Base-by-base conservation (phyloP, 2,113 vertebrate genomes). In the Uria aalge region DNA sequence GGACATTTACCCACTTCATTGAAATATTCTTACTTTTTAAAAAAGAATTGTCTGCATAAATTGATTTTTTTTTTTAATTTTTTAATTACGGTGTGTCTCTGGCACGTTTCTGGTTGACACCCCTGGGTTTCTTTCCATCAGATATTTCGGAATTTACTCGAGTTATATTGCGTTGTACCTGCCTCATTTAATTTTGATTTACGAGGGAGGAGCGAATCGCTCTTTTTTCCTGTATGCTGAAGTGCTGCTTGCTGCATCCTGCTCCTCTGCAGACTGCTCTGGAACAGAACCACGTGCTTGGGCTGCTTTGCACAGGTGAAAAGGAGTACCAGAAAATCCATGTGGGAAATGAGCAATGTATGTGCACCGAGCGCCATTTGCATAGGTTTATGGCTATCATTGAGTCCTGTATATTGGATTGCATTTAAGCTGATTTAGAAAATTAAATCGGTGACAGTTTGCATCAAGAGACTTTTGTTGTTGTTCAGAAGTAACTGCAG, bases 11-110 rank as follows among this genome's bases (percentile, higher is more conserved):
- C 34, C 17, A 14, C 34, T 92, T 92, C 8, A 72, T 90, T 94
- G 93, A 84, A 88, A 76, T 66, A 90, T 34, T 68, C 29, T 73
- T 64, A 34, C 34, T 59, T 88, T 92, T 81, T 62, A 5, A 79
- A 48, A 34, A 71, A 9, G 8, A 36, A 50, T 55, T 59, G 8
- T 41, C 55, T 94, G 38, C 23, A 17, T 60, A 85, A 74, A 15
- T 56, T 59, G 29, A 38, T 52, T 64, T 63, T 53, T 40, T 59
- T 64, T 63, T 53, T 40, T 59, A 45, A 12, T 85, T 66, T 56
- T 40, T 45, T 71, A 78, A 66, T 88, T 88, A 50, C 32, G 40
- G 12, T 43, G 13, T 12, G 6, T 85, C 26, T 74, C 55, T 94
- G n/a, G 62, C 38, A 95, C 79, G 32, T 59, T 67, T 94, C 59